Percentiles rank a stretch among this genome's conserved stretches.
phyloP scores from a whole-genome alignment of 2,888 invertebrate genomes.

The Ganaspis brasiliensis region DNA sequence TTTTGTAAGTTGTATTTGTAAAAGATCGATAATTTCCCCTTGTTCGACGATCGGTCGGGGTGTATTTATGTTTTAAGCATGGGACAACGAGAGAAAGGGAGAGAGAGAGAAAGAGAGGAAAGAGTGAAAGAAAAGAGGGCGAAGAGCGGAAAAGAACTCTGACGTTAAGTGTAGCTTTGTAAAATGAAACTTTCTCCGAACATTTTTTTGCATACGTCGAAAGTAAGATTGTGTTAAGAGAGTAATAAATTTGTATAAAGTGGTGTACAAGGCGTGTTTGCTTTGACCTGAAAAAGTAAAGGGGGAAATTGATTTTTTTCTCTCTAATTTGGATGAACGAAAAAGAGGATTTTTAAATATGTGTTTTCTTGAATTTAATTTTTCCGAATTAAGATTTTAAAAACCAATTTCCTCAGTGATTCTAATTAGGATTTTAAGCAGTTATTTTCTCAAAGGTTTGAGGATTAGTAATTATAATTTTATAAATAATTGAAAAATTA shows the following conservation, averaged over 20 bases:
- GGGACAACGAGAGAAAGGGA: constrained; percentile 58
- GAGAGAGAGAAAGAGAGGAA: constrained; percentile 41
- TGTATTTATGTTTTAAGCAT: constrained; percentile 56
- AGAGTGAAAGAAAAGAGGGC: constrained; percentile 48
- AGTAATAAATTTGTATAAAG: constrained; percentile 79
- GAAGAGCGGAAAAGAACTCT: constrained; percentile 56
- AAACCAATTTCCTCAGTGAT: too few species aligned
- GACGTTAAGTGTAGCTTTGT: constrained; percentile 74
- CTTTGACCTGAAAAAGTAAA: constrained; percentile 52
- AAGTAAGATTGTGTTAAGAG: constrained; percentile 75
- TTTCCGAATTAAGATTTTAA: too few species aligned
- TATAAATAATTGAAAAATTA: too few species aligned
- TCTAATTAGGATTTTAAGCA: too few species aligned
- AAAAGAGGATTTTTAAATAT: too few species aligned
- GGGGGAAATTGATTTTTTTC: not conserved
- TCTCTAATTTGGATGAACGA: too few species aligned
- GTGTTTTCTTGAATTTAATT: too few species aligned
- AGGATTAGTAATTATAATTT: too few species aligned
- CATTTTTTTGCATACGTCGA: constrained; percentile 75
- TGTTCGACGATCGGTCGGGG: constrained; percentile 48
- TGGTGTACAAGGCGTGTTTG: constrained; percentile 68
- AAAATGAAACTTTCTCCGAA: constrained; percentile 75
- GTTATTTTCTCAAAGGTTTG: too few species aligned
- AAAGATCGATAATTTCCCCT: constrained; percentile 43
- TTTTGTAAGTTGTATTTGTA: constrained; percentile 28